These are phyloP conservation scores for Alosa alosa DNA, from an alignment of 2,113 vertebrate genomes.

Conservation along the genomic window DNA sequence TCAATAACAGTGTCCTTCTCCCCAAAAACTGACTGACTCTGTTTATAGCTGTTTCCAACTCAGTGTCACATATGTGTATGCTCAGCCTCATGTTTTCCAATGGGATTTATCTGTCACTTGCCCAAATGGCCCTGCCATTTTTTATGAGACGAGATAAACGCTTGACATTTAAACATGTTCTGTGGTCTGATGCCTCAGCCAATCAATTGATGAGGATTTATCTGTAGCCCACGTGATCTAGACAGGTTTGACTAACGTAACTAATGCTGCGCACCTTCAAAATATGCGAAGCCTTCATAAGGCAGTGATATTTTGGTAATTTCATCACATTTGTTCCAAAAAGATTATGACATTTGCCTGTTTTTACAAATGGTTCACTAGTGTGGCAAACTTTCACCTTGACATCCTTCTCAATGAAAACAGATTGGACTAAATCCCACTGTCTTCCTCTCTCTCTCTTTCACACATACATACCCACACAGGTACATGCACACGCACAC, in stretches of 20 bases:
- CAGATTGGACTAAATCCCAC: background rate
- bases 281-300: constrained; percentile 4
- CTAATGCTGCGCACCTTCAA: background rate
- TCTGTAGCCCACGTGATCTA: background rate
- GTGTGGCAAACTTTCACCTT: background rate
- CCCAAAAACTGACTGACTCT: background rate
- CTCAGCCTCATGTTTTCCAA: background rate
- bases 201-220: background rate
- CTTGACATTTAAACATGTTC: constrained; percentile 1
- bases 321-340: background rate
- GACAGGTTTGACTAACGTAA: background rate
- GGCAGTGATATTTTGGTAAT: background rate
- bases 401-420: background rate
- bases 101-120: background rate
- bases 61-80: background rate
- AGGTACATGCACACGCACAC: background rate
- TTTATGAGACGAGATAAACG: background rate
- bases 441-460: background rate
- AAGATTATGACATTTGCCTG: background rate
- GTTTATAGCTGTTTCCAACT: background rate
- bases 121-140: constrained; percentile 1
- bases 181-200: background rate
- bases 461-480: background rate
- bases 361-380: background rate
- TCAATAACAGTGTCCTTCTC: background rate